These are phyloP conservation scores for Paracanthobrama guichenoti DNA, from an alignment of 2,113 vertebrate species.

Conservation along the genomic window DNA sequence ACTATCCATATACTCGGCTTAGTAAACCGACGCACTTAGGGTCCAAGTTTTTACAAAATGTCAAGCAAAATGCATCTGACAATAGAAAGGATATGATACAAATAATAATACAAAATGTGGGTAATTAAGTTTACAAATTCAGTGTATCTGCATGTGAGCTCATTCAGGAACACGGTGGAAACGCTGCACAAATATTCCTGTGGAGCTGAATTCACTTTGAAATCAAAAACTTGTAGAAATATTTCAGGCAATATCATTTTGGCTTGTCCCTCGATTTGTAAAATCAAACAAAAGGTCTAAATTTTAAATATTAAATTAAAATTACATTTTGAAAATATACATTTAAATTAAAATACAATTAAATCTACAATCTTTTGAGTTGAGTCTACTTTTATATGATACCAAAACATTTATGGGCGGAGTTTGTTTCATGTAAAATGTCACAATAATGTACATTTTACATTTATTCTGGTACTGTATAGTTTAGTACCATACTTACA, in stretches of 20 bases:
- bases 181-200: background rate
- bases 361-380: background rate
- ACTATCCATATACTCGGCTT: background rate
- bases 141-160: background rate
- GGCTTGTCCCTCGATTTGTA: background rate
- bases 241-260: background rate
- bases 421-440: background rate
- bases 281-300: background rate
- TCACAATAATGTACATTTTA: background rate
- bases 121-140: background rate
- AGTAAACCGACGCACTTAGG: background rate
- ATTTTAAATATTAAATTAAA: background rate
- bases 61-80: conserved; percentile 5
- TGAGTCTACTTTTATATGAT: background rate
- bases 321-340: background rate
- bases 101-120: background rate
- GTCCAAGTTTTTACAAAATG: conserved; percentile 9
- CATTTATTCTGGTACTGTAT: background rate
- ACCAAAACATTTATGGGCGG: background rate
- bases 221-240: background rate
- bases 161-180: background rate
- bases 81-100: background rate
- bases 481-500: background rate
- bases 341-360: background rate
- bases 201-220: background rate